A percentile compares a stretch with the other conserved stretches of the same genome.
phyloP scores from a whole-genome alignment of 2,888 invertebrate genomes.

The Dryadula phaetusa region DNA sequence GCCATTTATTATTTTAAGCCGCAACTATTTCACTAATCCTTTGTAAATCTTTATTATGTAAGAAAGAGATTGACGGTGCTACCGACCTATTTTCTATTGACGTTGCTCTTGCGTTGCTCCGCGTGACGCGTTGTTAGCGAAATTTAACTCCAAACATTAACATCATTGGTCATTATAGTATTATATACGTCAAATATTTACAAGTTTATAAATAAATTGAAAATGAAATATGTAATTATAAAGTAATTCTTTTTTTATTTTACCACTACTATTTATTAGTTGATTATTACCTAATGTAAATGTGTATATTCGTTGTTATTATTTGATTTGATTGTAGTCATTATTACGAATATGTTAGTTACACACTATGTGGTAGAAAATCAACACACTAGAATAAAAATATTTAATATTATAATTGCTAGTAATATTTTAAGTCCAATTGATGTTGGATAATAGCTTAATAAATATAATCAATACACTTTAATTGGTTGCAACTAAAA shows the following conservation, averaged over 20 bases:
- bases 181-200: neutral
- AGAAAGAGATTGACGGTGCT: constrained; percentile 16
- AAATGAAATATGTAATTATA: neutral
- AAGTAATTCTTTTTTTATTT: neutral
- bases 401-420: no score
- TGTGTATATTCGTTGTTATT: no score
- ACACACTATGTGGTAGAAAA: no score
- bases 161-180: constrained; percentile 7
- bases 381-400: no score
- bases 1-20: neutral
- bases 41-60: constrained; percentile 3
- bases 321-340: no score
- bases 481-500: no score
- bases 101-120: constrained; percentile 64
- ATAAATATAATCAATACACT: no score
- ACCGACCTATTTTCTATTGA: constrained; percentile 78
- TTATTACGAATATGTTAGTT: no score
- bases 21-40: neutral
- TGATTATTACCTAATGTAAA: neutral
- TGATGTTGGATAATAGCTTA: no score
- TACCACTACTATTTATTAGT: neutral
- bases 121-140: constrained; percentile 72
- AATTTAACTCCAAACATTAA: constrained; percentile 37
- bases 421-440: no score
- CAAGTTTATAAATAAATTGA: neutral